Percentiles rank a stretch among this genome's conserved stretches.
Evolutionary conservation across 2,113 vertebrate species (phyloP).

Genomic region (Eclectus roratus): DNA sequence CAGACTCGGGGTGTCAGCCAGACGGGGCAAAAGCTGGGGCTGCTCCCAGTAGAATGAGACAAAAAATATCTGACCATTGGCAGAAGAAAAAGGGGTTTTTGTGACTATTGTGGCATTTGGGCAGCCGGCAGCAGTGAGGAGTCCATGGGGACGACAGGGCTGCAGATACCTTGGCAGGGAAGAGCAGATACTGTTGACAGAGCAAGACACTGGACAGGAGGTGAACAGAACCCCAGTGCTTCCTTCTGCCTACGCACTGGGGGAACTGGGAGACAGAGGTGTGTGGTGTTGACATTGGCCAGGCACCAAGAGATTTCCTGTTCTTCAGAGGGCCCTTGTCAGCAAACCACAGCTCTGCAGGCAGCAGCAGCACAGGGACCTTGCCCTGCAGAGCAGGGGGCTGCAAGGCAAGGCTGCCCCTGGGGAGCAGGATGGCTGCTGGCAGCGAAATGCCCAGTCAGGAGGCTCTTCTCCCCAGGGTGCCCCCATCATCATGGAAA

Average conservation of each 20-base stretch:
- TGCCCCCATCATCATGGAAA: not conserved
- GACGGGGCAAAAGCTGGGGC: not conserved
- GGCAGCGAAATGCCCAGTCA: rapidly evolving
- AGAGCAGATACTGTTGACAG: not conserved
- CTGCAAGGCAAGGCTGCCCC: not conserved
- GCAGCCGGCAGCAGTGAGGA: rapidly evolving
- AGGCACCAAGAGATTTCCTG: constrained; percentile 12
- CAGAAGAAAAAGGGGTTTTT: not conserved
- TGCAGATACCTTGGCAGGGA: not conserved
- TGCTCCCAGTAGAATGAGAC: not conserved
- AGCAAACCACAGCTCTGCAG: not conserved
- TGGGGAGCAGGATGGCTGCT: not conserved
- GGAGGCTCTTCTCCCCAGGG: not conserved
- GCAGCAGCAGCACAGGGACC: not conserved
- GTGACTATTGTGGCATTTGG: not conserved
- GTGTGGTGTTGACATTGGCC: not conserved
- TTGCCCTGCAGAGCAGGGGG: not conserved
- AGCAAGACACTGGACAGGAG: not conserved
- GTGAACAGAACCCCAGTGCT: not conserved
- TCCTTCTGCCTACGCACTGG: not conserved
- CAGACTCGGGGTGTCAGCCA: not conserved
- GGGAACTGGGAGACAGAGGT: not conserved
- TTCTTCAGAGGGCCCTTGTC: not conserved
- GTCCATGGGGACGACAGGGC: not conserved
- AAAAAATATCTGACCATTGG: not conserved